phyloP scores from a whole-genome alignment of 2,113 vertebrate species.

The Poicephalus meyeri region DNA sequence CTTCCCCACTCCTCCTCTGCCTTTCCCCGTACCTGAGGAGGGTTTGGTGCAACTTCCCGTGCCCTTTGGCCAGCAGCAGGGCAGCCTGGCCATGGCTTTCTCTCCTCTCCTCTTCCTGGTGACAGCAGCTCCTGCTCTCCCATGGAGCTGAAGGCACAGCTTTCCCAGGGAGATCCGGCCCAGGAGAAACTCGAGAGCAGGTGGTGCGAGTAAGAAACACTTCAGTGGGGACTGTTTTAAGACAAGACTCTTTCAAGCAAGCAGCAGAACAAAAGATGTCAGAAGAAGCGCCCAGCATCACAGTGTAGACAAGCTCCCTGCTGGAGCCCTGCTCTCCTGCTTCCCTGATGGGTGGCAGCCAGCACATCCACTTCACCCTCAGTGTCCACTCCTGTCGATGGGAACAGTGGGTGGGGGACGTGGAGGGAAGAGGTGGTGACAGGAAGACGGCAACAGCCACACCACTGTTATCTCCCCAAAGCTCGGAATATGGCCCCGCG shows the following conservation, averaged over 20 bases:
- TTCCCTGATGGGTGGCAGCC: not conserved
- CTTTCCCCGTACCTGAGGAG: accelerated
- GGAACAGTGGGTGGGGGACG: not conserved
- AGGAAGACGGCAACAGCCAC: constrained; percentile 26
- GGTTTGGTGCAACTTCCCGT: accelerated
- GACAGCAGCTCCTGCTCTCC: constrained; percentile 7
- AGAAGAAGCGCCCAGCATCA: constrained; percentile 12
- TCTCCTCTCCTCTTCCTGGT: constrained; percentile 9
- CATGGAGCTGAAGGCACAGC: not conserved
- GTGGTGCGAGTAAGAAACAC: constrained; percentile 30
- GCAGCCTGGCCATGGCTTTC: not conserved
- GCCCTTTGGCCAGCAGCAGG: not conserved
- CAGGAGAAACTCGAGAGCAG: not conserved
- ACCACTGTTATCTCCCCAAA: not conserved
- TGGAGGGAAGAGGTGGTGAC: constrained; percentile 11
- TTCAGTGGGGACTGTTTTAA: constrained; percentile 28
- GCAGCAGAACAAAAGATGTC: not conserved
- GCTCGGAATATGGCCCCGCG: not conserved
- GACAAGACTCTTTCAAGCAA: constrained; percentile 37
- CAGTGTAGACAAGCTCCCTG: constrained; percentile 13
- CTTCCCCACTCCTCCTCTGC: not conserved
- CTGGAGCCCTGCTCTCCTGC: not conserved
- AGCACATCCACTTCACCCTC: not conserved
- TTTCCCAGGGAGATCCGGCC: not conserved
- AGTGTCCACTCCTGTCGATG: not conserved